Conservation (phyloP, 2,797 vertebrate species). For the Chlorospingus semifuscus region DNA sequence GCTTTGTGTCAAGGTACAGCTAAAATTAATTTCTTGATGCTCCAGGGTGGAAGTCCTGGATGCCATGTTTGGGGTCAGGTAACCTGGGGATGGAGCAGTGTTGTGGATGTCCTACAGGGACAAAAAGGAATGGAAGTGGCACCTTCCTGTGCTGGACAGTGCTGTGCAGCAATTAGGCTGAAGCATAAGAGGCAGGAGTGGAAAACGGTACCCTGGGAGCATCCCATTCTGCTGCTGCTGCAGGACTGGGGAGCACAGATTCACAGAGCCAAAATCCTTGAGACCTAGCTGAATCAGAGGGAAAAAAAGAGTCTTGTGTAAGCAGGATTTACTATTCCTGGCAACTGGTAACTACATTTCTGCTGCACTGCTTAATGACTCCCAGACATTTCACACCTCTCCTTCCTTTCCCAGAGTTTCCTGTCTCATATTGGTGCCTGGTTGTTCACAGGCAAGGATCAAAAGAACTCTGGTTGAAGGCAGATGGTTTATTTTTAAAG, state of each 20-base stretch:
- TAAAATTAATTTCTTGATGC: not conserved
- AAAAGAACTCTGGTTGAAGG: not conserved
- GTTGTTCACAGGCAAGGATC: not conserved
- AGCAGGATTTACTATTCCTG: slow-evolving; percentile 3
- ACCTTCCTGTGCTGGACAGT: not conserved
- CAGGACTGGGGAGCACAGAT: accelerated
- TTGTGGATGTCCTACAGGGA: not conserved
- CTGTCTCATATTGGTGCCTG: not conserved
- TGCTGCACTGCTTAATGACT: not conserved
- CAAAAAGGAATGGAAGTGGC: not conserved
- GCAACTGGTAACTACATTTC: not conserved
- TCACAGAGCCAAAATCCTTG: not conserved
- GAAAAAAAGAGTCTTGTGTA: not conserved
- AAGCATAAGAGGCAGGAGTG: not conserved
- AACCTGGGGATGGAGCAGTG: not conserved
- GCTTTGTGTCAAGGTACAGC: not conserved
- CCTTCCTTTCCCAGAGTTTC: not conserved
- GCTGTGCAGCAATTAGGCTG: not conserved
- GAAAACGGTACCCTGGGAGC: not conserved
- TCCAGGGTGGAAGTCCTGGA: not conserved
- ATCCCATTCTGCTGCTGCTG: not conserved
- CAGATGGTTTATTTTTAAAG: slow-evolving; percentile 41
- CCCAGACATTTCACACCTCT: slow-evolving; percentile 56
- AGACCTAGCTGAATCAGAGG: not conserved
- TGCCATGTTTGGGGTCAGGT: not conserved